phyloP scores from a whole-genome alignment of 2,113 vertebrate genomes.

The Catharus fuscescens region DNA sequence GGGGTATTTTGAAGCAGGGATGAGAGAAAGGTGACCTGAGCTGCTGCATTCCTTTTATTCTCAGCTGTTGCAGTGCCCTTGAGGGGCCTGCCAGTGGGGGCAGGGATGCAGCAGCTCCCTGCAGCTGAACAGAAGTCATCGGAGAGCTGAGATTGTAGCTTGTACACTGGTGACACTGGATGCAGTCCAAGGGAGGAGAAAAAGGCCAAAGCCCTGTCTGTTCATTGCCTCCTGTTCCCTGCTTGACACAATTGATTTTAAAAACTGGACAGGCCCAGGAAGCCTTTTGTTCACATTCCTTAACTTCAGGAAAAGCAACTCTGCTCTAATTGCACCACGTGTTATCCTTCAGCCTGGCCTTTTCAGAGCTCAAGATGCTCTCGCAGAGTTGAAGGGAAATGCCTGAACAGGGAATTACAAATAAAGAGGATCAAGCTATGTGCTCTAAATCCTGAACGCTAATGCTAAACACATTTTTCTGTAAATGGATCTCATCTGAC shows the following conservation, averaged over 20 bases:
- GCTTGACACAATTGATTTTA: not conserved
- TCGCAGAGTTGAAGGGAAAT: not conserved
- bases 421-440: not conserved
- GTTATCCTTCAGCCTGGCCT: not conserved
- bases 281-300: not conserved
- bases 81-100: not conserved
- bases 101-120: not conserved
- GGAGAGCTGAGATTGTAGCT: not conserved
- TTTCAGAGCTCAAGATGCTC: not conserved
- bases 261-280: not conserved
- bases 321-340: not conserved
- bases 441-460: not conserved
- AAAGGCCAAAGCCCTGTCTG: not conserved
- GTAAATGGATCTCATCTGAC: slow-evolving; percentile 30
- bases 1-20: not conserved
- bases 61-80: slow-evolving; percentile 49
- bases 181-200: not conserved
- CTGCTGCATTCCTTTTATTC: slow-evolving; percentile 50
- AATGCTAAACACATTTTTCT: not conserved
- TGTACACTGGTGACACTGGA: not conserved
- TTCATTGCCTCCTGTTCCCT: not conserved
- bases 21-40: slow-evolving; percentile 14
- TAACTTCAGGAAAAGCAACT: not conserved
- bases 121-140: not conserved
- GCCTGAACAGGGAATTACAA: slow-evolving; percentile 13